Conservation (phyloP, 2,888 invertebrate genomes). For the Ophion ventricosus region DNA sequence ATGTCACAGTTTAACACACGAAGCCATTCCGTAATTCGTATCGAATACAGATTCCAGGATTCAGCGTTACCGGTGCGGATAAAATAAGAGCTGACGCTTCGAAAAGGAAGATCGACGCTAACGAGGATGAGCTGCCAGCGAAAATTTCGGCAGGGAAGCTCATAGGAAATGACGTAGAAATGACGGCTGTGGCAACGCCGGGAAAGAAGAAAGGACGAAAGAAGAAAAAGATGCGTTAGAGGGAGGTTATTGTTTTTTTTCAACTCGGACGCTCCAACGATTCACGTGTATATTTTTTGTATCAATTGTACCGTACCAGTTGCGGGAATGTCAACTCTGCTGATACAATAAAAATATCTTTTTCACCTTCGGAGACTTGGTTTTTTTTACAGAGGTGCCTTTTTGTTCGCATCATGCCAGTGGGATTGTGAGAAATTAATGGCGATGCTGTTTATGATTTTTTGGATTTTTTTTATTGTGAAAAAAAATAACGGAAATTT, state of each 20-base stretch:
- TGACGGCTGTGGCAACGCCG: conserved; percentile 33
- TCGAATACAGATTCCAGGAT: conserved; percentile 77
- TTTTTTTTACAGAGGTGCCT: not conserved
- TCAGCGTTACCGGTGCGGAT: conserved; percentile 73
- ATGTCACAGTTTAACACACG: too few species aligned
- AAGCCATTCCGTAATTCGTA: not conserved
- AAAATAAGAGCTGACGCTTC: not conserved
- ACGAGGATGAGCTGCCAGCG: conserved; percentile 13
- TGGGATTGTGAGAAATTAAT: not conserved
- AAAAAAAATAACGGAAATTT: too few species aligned
- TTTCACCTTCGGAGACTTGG: conserved; percentile 7
- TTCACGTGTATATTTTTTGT: conserved; percentile 20
- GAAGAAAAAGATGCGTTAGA: conserved; percentile 57
- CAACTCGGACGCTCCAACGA: too few species aligned
- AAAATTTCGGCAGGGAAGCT: conserved; percentile 40
- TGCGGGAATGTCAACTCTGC: not conserved
- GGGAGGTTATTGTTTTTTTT: not conserved
- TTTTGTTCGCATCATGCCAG: not conserved
- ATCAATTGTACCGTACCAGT: conserved; percentile 22
- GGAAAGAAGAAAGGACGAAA: conserved; percentile 60
- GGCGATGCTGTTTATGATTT: too few species aligned
- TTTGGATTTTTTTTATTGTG: too few species aligned
- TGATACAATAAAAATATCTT: conserved; percentile 34
- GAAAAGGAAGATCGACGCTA: conserved; percentile 43
- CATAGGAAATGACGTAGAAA: conserved; percentile 36